These are phyloP conservation scores for Sebastes diploproa DNA, from an alignment of 2,797 vertebrate species.

Conservation along the genomic window DNA sequence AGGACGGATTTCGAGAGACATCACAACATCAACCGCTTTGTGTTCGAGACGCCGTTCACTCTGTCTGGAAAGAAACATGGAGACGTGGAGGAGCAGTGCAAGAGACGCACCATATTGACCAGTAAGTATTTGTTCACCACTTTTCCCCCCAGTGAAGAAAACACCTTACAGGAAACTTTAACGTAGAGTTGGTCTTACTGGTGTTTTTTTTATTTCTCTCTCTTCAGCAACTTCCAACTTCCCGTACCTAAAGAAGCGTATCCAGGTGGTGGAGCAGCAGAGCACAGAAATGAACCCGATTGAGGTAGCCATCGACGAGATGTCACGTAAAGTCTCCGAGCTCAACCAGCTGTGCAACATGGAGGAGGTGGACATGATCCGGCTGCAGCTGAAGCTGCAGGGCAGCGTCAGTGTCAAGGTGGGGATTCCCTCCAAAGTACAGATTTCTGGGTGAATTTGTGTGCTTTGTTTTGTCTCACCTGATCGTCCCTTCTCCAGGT, in stretches of 20 bases:
- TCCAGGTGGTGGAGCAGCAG: constrained; percentile 94
- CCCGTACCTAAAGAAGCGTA: constrained; percentile 97
- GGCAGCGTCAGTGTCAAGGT: constrained; percentile 98
- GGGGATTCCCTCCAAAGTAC: not conserved
- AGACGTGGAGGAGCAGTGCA: constrained; percentile 98
- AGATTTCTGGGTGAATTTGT: not conserved
- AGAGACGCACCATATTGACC: constrained; percentile 92
- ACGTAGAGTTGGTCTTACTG: not conserved
- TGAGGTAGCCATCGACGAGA: constrained; percentile 98
- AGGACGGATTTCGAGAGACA: constrained; percentile 96
- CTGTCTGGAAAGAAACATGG: constrained; percentile 96
- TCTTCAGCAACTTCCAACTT: constrained; percentile 91
- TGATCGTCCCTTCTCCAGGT: constrained; percentile 79
- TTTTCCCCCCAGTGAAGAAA: not conserved
- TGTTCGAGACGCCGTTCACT: constrained; percentile 97
- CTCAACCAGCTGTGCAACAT: constrained; percentile 95
- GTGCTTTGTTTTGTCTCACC: constrained; percentile 11
- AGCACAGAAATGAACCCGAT: constrained; percentile 97
- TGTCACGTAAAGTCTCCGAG: constrained; percentile 96
- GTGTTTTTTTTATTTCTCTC: not conserved
- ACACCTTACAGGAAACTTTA: not conserved
- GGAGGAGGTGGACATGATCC: constrained; percentile 98
- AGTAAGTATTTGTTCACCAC: constrained; percentile 74
- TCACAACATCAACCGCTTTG: constrained; percentile 96
- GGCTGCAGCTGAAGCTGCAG: constrained; percentile 96